A percentile compares a stretch with the other conserved stretches of the same genome.
Evolutionary conservation across 1,140 invertebrate species (phyloP).

Genomic region (Bombus huntii): DNA sequence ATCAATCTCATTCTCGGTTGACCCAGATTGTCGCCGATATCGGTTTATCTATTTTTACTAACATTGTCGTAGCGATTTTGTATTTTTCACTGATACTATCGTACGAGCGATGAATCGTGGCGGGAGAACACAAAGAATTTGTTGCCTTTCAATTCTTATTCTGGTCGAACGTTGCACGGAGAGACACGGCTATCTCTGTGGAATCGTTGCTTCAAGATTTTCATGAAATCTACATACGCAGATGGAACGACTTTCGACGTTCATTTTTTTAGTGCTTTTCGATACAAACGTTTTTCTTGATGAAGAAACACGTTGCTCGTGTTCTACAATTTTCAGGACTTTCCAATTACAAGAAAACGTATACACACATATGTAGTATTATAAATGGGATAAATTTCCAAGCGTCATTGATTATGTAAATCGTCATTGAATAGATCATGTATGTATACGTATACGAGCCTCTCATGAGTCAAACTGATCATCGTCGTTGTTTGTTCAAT

Average conservation of each 20-base stretch:
- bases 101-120: too few relatives aligned
- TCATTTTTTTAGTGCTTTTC: too few relatives aligned
- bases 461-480: too few relatives aligned
- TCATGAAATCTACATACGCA: not conserved
- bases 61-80: not conserved
- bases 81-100: not conserved
- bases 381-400: too few relatives aligned
- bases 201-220: not conserved
- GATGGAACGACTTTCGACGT: not conserved
- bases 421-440: too few relatives aligned
- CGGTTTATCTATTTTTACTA: slow-evolving; percentile 34
- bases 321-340: too few relatives aligned
- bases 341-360: too few relatives aligned
- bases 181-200: not conserved
- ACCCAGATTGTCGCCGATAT: slow-evolving; percentile 47
- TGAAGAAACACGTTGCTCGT: not conserved
- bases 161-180: too few relatives aligned
- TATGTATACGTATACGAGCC: too few relatives aligned
- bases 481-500: too few relatives aligned
- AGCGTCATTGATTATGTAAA: too few relatives aligned
- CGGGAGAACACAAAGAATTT: not conserved
- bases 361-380: too few relatives aligned
- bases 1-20: slow-evolving; percentile 40
- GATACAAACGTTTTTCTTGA: not conserved
- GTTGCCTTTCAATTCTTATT: not conserved